Base-by-base conservation (phyloP, 2,113 vertebrate genomes). In the Eurystomus gularis region DNA sequence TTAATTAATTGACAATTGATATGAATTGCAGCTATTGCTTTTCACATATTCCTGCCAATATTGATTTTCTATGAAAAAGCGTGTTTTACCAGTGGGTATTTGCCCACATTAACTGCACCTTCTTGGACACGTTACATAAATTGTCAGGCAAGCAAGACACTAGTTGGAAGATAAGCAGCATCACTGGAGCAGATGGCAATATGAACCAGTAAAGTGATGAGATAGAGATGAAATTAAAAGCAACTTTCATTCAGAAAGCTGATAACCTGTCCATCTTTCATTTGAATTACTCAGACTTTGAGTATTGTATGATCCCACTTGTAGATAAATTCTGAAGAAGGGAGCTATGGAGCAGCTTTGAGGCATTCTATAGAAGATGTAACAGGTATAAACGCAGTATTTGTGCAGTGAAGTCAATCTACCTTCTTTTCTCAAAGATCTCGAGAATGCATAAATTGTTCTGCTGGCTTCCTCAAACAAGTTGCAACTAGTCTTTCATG, bases 401-500 rank as follows among this genome's bases (percentile, higher is more conserved):
- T 42, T 52, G 57, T 14, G 51, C 49, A 66, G 71, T 11, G 55
- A 76, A 87, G 73, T 61, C 86, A 93, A 69, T 24, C 42, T 58
- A 66, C 40, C 64, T 61, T 60, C 7, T 23, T 49, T 83, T 61
- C 72, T 71, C 68, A 75, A 18, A 44, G 60, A 75, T 91, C n/a
- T 81, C 4, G 3, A 76, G 84, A 91, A 82, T 17, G 73, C n/a
- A 60, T 42, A 40, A 87, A 61, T 60, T 57, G 73, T 57, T 82
- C 81, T 52, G 49, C 35, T 95, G 75, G 42, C 48, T 91, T 88
- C 73, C 66, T 90, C 40, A 70, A 78, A 79, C 93, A 66, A 90
- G 89, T 37, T 79, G 29, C 70, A 87, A 95, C 93, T 68, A 72
- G 94, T 78, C 84, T 87, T 82, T 71, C 68, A 60, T 18, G 80